A percentile compares a stretch with the other conserved stretches of the same genome.
Conservation (phyloP, 2,113 vertebrate genomes). For the Alouatta palliata region DNA sequence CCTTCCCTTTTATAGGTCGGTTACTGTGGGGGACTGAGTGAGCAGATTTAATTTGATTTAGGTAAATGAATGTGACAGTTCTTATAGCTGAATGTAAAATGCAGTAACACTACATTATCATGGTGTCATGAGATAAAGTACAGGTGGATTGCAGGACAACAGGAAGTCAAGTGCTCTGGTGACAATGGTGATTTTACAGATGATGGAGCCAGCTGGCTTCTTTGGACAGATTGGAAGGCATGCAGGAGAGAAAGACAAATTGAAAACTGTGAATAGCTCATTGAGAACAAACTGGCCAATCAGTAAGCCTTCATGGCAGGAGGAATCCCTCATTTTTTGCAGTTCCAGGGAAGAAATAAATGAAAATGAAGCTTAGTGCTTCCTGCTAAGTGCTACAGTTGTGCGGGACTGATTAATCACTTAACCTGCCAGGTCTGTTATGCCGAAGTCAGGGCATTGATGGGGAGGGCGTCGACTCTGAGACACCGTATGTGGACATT, state of each 20-base stretch:
- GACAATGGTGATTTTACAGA: not conserved
- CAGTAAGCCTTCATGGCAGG: not conserved
- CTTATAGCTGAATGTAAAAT: not conserved
- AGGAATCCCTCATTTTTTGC: not conserved
- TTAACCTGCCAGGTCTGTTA: not conserved
- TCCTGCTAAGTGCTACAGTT: not conserved
- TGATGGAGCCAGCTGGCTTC: not conserved
- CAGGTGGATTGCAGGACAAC: not conserved
- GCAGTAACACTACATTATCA: not conserved
- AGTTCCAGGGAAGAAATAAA: not conserved
- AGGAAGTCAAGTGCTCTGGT: not conserved
- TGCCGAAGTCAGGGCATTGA: not conserved
- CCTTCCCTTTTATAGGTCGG: not conserved
- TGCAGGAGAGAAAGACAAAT: not conserved
- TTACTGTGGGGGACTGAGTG: not conserved
- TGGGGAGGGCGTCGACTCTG: not conserved
- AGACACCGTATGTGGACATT: not conserved
- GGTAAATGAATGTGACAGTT: not conserved
- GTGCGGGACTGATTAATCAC: not conserved
- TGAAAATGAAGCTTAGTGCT: not conserved
- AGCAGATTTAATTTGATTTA: not conserved
- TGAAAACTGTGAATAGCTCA: not conserved
- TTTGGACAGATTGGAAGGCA: not conserved
- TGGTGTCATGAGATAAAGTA: not conserved
- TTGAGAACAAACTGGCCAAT: not conserved